Base-by-base conservation (phyloP, 1,140 invertebrate species). In the Drosophila ficusphila region DNA sequence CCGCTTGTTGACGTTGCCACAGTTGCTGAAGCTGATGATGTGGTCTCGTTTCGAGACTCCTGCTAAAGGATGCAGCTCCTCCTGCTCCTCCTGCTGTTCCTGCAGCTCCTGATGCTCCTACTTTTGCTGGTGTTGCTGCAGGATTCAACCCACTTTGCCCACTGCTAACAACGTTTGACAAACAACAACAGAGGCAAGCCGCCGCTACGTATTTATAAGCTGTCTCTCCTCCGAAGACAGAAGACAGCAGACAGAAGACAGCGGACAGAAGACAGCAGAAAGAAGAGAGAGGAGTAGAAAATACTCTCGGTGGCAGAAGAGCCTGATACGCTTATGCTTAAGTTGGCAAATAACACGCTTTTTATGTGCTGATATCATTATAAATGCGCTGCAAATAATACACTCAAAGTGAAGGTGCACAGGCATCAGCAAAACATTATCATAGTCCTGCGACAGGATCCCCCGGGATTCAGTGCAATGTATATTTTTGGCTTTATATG, bases 311-410 rank as follows among this genome's bases (percentile, higher is more conserved):
- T 8, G n/a, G n/a, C n/a, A 19, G 18, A 16, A 8, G 21, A 16
- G 16, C 12, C 36, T 67, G 64, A 67, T 67, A 65, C 27, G 60
- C 46, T 52, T 67, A 42, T 67, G 47, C 41, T 57, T 49, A 71
- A 72, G 67, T 72, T 71, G 69, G 67, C 67, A 71, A 72, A 72
- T 72, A 72, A 72, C 67, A 72, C 69, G 27, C 38, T 61, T 60
- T 72, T 72, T 71, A 51, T 72, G 21, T 60, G 69, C 52, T 51
- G 52, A 72, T 72, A 72, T 71, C 54, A 58, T 72, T 71, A 61
- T 71, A 52, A 71, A 58, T 61, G 67, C 52, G 69, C 67, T 52
- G 47, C 65, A 34, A 60, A 49, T 72, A 72, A 60, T 69, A 69
- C 44, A 60, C 65, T 70, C 39, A 71, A 61, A 61, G 65, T 21